These are phyloP conservation scores for Neopipo cinnamomea DNA, from an alignment of 2,113 vertebrate genomes.

Conservation along the genomic window DNA sequence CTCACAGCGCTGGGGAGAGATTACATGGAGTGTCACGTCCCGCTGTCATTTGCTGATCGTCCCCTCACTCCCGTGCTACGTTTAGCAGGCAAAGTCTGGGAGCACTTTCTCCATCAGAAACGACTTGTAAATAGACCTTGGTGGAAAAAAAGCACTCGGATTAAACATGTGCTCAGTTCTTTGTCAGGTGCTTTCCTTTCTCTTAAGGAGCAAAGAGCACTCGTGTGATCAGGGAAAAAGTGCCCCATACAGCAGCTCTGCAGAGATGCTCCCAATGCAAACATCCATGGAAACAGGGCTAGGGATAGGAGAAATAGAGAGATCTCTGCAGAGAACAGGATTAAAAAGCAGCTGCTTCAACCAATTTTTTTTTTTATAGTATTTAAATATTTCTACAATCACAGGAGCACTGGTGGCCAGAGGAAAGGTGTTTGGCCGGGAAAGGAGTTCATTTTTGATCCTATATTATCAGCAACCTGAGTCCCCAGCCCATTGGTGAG, in stretches of 20 bases:
- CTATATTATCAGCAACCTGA: background rate
- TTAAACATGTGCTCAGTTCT: background rate
- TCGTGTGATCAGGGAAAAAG: background rate
- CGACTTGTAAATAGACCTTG: background rate
- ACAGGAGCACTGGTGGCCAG: background rate
- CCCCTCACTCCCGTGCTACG: fast-evolving
- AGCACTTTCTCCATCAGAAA: background rate
- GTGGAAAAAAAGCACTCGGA: background rate
- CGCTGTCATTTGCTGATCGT: background rate
- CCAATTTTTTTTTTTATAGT: background rate
- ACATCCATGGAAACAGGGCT: background rate
- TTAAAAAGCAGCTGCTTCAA: background rate
- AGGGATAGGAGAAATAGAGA: background rate
- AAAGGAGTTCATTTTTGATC: background rate
- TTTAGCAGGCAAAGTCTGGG: background rate
- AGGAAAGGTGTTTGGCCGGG: background rate
- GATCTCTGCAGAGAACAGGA: background rate
- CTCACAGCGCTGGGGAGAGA: fast-evolving
- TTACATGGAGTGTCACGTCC: fast-evolving
- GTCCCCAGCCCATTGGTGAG: background rate
- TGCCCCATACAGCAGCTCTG: background rate
- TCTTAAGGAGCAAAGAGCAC: background rate
- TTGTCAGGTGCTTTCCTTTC: background rate
- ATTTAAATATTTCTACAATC: background rate
- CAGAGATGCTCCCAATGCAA: background rate